Conservation (phyloP, 2,113 vertebrate species). For the Fregata magnificens region DNA sequence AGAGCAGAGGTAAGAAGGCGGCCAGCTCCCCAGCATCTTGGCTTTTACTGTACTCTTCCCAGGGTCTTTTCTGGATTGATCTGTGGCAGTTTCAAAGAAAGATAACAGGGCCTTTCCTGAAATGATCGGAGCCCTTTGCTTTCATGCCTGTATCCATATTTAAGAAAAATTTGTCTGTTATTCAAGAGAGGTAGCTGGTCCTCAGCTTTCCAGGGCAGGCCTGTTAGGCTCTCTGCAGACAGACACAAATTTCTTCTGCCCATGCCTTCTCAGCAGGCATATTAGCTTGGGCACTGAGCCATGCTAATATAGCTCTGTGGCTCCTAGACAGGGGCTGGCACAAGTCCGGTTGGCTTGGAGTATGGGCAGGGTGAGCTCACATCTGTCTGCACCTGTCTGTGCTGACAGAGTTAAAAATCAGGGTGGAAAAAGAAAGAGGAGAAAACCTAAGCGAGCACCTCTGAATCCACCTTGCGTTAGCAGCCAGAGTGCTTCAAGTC, state of each 20-base stretch:
- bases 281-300: not conserved
- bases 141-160: not conserved
- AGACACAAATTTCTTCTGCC: not conserved
- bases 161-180: not conserved
- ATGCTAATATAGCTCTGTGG: not conserved
- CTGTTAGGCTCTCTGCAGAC: not conserved
- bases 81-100: not conserved
- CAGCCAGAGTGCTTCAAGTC: fast-evolving
- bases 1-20: not conserved
- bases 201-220: not conserved
- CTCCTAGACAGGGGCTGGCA: conserved; percentile 1
- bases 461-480: not conserved
- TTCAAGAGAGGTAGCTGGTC: not conserved
- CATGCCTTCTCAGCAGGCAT: not conserved
- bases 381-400: conserved; percentile 33
- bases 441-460: not conserved
- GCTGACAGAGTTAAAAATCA: not conserved
- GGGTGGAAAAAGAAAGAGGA: not conserved
- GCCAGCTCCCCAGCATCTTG: not conserved
- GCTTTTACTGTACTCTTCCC: not conserved
- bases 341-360: not conserved
- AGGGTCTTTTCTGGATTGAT: not conserved
- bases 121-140: not conserved
- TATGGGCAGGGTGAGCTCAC: not conserved
- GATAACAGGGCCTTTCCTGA: not conserved